Evolutionary conservation across 1,140 invertebrate species (phyloP), one percentile per base, ranked within the genome.

Genomic region (Bombus terrestris): DNA sequence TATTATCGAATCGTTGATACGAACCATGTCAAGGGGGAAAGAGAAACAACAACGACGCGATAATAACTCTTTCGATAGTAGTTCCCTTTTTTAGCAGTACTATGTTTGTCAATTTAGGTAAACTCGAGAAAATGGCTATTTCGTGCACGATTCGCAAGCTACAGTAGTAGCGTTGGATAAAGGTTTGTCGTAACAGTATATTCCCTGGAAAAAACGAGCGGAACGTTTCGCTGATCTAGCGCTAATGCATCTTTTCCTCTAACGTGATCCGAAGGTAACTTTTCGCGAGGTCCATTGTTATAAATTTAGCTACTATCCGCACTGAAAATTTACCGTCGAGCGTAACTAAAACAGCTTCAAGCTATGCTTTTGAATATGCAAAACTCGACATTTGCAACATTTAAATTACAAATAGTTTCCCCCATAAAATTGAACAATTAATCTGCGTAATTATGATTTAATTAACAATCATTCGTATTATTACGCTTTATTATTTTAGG

Each of bases 71-170:
- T 53, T 47, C 66, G n/a, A n/a, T 43, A 0, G 0, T 12, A 18
- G 28, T 35, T 35, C 28, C 25, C 1, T 18, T 35, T 59, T 73
- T 57, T 62, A 73, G 62, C 18, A 28, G 13, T 39, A 35, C n/a
- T 43, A 57, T 81, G n/a, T 41, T 81, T 18, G 37, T 41, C 68
- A 73, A 81, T 81, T 73, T 62, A 62, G 12, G n/a, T 32, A 13
- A 53, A 73, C 39, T 73, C 47, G 18, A 81, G 59, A 81, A 81
- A 73, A 59, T 59, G 25, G 53, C n/a, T 35, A 62, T 81, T 81
- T n/a, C 32, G 18, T 15, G 53, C 47, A 62, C 80, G 78, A 80
- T 68, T 57, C 66, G 39, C 37, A 5, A 10, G 53, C n/a, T 59
- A 22, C n/a, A 6, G 18, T 59, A 35, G n/a, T 2, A 12, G 0